These are phyloP conservation scores for Drosophila parthenogenetica DNA, from an alignment of 2,888 invertebrate genomes.

Conservation along the genomic window DNA sequence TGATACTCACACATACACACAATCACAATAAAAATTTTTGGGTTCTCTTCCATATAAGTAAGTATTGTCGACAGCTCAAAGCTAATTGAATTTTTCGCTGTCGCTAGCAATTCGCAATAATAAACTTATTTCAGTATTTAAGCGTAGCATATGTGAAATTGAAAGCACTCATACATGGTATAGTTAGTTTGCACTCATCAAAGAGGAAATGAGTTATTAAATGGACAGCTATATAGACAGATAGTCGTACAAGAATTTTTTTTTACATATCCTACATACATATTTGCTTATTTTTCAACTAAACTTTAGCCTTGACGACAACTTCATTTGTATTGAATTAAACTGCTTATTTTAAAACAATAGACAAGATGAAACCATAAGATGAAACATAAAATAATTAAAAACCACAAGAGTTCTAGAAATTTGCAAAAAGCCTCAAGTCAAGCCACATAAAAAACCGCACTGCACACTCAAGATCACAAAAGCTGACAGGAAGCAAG, in stretches of 20 bases:
- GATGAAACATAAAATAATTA: background rate
- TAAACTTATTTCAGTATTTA: constrained; percentile 55
- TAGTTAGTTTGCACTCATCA: constrained; percentile 66
- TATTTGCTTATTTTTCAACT: no score
- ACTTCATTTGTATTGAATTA: constrained; percentile 14
- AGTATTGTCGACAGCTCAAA: constrained; percentile 63
- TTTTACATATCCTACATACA: constrained; percentile 25
- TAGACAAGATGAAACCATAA: constrained; percentile 27
- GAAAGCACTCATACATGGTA: constrained; percentile 63
- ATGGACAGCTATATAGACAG: constrained; percentile 45
- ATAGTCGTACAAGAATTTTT: constrained; percentile 25
- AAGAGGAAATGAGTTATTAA: constrained; percentile 81
- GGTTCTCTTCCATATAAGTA: constrained; percentile 33
- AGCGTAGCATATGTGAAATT: constrained; percentile 39
- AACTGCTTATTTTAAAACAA: constrained; percentile 31
- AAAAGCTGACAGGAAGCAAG: constrained; percentile 54
- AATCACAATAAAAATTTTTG: constrained; percentile 32
- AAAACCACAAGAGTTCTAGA: constrained; percentile 66
- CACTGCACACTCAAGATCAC: constrained; percentile 40
- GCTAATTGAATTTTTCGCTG: constrained; percentile 83
- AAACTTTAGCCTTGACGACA: background rate
- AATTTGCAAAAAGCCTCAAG: constrained; percentile 46
- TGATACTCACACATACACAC: constrained; percentile 39
- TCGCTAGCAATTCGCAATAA: constrained; percentile 82
- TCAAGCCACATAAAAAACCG: constrained; percentile 58